Conservation (phyloP, 2,888 invertebrate genomes). For the Sycophila texana region DNA sequence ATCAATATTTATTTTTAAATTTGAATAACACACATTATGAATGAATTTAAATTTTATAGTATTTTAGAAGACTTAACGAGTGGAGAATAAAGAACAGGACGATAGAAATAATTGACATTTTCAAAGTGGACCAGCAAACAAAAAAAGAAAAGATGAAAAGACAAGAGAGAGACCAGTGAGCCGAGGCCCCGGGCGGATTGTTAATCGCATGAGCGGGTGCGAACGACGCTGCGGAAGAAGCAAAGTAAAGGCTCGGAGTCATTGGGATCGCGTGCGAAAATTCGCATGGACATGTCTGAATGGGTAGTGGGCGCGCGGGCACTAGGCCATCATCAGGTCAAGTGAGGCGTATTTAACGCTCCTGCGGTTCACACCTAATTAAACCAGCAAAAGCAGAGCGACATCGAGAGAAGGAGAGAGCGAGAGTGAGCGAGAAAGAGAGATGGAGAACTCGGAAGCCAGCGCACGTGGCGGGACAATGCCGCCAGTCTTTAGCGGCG, state of each 20-base stretch:
- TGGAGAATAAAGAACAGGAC: too few relatives aligned
- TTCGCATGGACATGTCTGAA: constrained; percentile 38
- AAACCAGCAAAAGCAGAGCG: constrained; percentile 67
- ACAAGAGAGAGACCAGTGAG: neutral
- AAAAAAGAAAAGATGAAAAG: constrained; percentile 4
- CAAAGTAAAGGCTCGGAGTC: constrained; percentile 42
- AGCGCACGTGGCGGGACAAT: constrained; percentile 74
- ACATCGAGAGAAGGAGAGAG: too few relatives aligned
- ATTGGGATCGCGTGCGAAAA: constrained; percentile 50
- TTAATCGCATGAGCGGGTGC: constrained; percentile 18
- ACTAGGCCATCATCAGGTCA: constrained; percentile 73
- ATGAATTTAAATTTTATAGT: too few relatives aligned
- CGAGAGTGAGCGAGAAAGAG: neutral
- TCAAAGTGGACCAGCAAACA: neutral
- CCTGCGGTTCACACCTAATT: constrained; percentile 76
- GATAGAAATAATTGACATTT: neutral
- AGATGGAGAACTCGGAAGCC: constrained; percentile 22
- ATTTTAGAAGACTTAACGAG: too few relatives aligned
- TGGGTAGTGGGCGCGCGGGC: constrained; percentile 41
- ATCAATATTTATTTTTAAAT: too few relatives aligned
- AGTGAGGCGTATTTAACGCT: constrained; percentile 74
- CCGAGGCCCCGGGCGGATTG: neutral
- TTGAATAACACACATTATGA: too few relatives aligned
- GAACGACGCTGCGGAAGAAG: neutral
- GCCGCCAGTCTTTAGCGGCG: constrained; percentile 74